Base-by-base conservation (phyloP, 2,797 vertebrate genomes). In the Schizothorax lantsangensis region DNA sequence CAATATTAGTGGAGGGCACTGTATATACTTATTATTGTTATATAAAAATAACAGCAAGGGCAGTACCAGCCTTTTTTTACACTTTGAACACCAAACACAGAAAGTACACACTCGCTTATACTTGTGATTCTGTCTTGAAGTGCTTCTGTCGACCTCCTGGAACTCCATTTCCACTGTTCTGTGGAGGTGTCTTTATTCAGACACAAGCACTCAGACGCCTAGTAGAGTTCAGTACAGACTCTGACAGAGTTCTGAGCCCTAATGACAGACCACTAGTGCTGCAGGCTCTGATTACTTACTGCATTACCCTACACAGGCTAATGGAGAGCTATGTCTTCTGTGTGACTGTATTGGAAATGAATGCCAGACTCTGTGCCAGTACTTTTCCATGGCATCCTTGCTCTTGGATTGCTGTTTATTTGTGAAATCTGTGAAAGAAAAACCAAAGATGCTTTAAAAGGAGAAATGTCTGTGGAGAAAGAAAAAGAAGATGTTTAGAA, bases 221-320 rank as follows among this genome's bases (percentile, higher is more conserved):
- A 71, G 33, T 83, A 21, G 49, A 80, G 66, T 73, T 47, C 52
- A 64, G 78, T 36, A 73, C 52, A 72, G 66, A 38, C 52, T 59
- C 72, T 52, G 72, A 84, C 83, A 68, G 83, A 77, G 59, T 47
- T 71, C 66, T 79, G 49, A 38, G 52, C 26, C 49, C 36, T 85
- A 85, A 85, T 85, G 75, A 79, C 75, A 79, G 84, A 72, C 36
- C 33, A 21, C 54, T 62, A 64, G 54, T 66, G 69, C 78, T 74
- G 78, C 21, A 81, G 78, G 78, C 78, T 86, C 85, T 86, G 85
- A 86, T 86, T 86, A 86, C 84, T 80, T 78, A 59, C 74, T 80
- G 84, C 84, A 72, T 80, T 80, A 47, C 49, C 77, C 75, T 45
- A 59, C 66, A 68, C 40, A 81, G 69, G 23, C 85, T 81, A 75